Percentiles rank a stretch among this genome's conserved stretches.
phyloP scores from a whole-genome alignment of 2,888 invertebrate genomes.

The Schizaphis graminum region DNA sequence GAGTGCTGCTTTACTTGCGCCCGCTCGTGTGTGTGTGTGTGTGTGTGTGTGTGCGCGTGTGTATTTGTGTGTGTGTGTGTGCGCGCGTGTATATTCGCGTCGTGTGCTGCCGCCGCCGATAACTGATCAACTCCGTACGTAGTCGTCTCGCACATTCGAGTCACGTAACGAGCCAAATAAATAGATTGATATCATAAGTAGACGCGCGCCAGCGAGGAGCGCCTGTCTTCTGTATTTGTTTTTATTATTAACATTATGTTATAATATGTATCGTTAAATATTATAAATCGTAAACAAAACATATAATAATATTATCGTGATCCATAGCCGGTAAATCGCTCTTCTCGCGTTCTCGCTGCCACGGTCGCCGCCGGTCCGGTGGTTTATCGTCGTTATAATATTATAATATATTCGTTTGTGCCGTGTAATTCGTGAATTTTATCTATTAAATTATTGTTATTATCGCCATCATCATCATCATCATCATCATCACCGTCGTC shows the following conservation, averaged over 20 bases:
- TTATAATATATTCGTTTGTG: background rate
- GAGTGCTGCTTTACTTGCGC: background rate
- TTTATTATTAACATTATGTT: background rate
- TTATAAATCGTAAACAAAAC: background rate
- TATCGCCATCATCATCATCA: background rate
- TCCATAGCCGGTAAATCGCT: background rate
- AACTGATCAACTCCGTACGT: background rate
- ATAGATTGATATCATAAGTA: background rate
- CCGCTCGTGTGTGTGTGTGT: background rate
- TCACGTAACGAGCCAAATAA: conserved; percentile 5
- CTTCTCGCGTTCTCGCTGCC: background rate
- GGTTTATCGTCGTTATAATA: background rate
- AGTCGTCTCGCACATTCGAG: background rate
- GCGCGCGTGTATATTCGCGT: background rate
- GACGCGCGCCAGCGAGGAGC: background rate
- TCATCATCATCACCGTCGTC: background rate
- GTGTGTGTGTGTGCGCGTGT: background rate
- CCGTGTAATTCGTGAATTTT: background rate
- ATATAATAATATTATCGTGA: background rate
- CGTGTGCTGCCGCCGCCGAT: conserved; percentile 17
- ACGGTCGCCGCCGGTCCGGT: too few relatives aligned
- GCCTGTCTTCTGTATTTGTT: background rate
- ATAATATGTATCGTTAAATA: background rate
- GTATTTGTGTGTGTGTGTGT: background rate
- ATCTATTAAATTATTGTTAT: background rate